phyloP scores from a whole-genome alignment of 2,113 vertebrate genomes.

The Tupaia chinensis region DNA sequence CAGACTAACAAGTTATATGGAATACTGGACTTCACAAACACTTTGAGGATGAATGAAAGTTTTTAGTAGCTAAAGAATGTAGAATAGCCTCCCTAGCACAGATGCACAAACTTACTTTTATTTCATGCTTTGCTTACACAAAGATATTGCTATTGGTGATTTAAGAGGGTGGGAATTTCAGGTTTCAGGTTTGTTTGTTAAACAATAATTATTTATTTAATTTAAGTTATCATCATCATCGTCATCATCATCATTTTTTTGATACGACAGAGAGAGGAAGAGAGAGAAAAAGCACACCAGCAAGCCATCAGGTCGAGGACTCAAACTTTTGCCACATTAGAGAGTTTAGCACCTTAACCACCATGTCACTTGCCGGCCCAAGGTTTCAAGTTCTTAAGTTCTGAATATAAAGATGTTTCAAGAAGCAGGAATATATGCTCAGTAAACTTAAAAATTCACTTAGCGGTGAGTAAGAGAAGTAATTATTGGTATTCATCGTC shows the following conservation, averaged over 20 bases:
- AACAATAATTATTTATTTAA: too few relatives aligned
- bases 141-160: not conserved
- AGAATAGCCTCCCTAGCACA: not conserved
- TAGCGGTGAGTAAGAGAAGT: not conserved
- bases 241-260: too few relatives aligned
- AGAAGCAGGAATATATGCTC: not conserved
- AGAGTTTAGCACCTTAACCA: too few relatives aligned
- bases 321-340: too few relatives aligned
- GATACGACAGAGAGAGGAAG: too few relatives aligned
- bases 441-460: conserved; percentile 10
- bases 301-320: too few relatives aligned
- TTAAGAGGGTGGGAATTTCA: not conserved
- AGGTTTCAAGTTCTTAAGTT: not conserved
- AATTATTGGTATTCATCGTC: not conserved
- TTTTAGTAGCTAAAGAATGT: not conserved
- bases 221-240: too few relatives aligned
- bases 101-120: not conserved
- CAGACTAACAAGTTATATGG: not conserved
- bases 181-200: not conserved
- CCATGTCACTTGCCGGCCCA: too few relatives aligned
- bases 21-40: not conserved
- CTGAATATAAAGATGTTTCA: not conserved
- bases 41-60: not conserved
- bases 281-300: too few relatives aligned
- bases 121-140: not conserved